These are phyloP conservation scores for Incurvaria masculella DNA, from an alignment of 2,888 invertebrate species.

Conservation along the genomic window DNA sequence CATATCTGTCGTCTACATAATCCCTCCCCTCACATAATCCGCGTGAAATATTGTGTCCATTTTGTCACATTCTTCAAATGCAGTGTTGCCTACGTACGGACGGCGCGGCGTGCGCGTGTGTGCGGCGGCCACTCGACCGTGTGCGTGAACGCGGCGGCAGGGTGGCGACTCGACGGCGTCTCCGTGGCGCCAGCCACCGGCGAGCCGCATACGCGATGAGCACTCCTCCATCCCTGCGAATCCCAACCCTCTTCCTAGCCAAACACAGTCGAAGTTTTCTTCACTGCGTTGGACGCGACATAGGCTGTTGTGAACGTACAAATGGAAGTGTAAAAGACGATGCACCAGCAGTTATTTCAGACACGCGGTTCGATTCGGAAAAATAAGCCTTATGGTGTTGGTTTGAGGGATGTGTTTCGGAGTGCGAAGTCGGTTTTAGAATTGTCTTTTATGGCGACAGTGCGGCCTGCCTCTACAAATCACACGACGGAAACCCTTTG, in stretches of 20 bases:
- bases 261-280: not conserved
- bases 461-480: not conserved
- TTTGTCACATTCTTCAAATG: not conserved
- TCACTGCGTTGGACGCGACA: not conserved
- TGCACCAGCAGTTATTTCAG: not conserved
- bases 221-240: not conserved
- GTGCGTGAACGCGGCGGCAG: no score
- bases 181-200: not conserved
- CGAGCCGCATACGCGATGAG: not conserved
- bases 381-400: not conserved
- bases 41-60: not conserved
- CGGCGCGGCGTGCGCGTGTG: no score
- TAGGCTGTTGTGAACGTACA: not conserved
- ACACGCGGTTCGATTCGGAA: not conserved
- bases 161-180: not conserved
- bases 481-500: not conserved
- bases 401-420: not conserved
- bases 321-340: not conserved
- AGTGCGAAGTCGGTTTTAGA: not conserved
- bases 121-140: no score
- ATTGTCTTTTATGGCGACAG: not conserved
- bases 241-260: not conserved
- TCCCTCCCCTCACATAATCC: not conserved
- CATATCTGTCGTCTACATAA: no score
- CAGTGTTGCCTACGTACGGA: no score